Conservation (phyloP, 2,888 invertebrate genomes). For the Cacoxenus indagator region DNA sequence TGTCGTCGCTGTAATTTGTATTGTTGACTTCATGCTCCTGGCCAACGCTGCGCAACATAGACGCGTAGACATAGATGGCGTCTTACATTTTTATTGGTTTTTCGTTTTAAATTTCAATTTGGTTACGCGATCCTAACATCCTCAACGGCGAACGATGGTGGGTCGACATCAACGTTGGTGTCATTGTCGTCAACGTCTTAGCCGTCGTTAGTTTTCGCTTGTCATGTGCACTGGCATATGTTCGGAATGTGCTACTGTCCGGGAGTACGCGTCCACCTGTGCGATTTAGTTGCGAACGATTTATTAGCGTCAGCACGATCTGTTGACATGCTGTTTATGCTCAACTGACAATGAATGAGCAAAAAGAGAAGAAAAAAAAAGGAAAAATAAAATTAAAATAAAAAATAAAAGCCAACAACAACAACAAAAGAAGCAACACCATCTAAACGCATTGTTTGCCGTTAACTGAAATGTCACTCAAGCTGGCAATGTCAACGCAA, state of each 20-base stretch:
- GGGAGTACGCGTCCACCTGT: conserved; percentile 40
- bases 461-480: conserved; percentile 65
- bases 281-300: conserved; percentile 48
- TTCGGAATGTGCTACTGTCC: conserved; percentile 26
- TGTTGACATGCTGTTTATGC: conserved; percentile 27
- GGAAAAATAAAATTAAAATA: background rate
- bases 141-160: background rate
- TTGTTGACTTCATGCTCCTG: conserved; percentile 44
- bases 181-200: too few species aligned
- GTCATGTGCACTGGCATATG: conserved; percentile 50
- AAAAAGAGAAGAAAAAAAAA: background rate
- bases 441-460: conserved; percentile 30
- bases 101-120: conserved; percentile 66
- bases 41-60: conserved; percentile 11
- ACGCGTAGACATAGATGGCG: conserved; percentile 39
- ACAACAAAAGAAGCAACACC: background rate
- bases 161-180: background rate
- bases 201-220: background rate
- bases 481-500: conserved; percentile 12
- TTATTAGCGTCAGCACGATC: conserved; percentile 58
- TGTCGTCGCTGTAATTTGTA: conserved; percentile 67
- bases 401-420: too few species aligned
- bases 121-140: conserved; percentile 46
- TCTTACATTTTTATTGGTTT: conserved; percentile 60
- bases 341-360: conserved; percentile 10